These are phyloP conservation scores for Lepisosteus oculatus DNA, from an alignment of 2,113 vertebrate genomes.

Conservation along the genomic window DNA sequence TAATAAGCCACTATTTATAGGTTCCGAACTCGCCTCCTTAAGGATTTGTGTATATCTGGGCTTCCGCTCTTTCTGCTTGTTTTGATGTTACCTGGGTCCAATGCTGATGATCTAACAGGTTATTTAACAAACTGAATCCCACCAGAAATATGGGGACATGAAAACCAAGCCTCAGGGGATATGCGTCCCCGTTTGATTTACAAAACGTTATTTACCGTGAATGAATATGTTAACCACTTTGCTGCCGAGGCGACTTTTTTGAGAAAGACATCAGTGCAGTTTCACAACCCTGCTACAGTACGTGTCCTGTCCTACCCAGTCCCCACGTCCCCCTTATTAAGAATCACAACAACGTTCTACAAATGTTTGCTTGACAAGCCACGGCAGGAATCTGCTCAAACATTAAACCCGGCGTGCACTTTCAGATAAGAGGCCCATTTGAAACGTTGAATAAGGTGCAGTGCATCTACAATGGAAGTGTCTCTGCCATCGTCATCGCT, in stretches of 20 bases:
- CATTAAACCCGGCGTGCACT: not conserved
- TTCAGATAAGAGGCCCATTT: not conserved
- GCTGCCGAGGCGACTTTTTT: not conserved
- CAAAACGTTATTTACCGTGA: not conserved
- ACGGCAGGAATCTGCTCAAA: not conserved
- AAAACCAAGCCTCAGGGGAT: no score
- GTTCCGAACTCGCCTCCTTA: not conserved
- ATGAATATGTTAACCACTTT: no score
- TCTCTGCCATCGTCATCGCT: not conserved
- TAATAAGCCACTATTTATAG: conserved; percentile 8
- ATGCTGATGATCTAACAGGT: no score
- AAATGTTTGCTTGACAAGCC: not conserved
- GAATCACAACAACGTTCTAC: not conserved
- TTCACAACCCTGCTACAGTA: not conserved
- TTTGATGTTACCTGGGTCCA: no score
- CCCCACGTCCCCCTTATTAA: no score
- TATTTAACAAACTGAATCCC: no score
- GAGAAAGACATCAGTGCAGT: not conserved
- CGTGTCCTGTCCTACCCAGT: no score
- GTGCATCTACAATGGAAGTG: not conserved
- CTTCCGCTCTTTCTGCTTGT: no score
- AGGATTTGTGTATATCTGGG: not conserved
- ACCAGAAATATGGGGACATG: no score
- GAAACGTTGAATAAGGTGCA: not conserved
- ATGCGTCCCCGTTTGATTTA: no score